Percentiles rank a stretch among this genome's conserved stretches.
Evolutionary conservation across 2,113 vertebrate species (phyloP).

Genomic region (Halichoeres trimaculatus): DNA sequence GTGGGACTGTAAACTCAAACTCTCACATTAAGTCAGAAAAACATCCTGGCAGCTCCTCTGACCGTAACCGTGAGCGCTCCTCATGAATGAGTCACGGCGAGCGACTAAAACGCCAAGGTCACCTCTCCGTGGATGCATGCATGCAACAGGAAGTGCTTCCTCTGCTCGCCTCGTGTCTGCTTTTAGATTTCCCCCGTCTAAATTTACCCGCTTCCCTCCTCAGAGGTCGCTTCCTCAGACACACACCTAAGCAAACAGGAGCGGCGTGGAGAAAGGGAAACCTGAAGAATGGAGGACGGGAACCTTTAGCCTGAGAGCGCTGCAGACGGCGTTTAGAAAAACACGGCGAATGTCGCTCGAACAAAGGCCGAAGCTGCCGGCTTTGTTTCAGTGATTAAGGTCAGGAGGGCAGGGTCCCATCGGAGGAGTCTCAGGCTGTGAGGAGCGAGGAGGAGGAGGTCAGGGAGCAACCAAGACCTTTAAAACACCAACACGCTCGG

Average conservation of each 20-base stretch:
- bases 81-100: conserved; percentile 31
- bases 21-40: conserved; percentile 5
- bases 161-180: conserved; percentile 50
- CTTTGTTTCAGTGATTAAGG: conserved; percentile 6
- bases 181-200: conserved; percentile 76
- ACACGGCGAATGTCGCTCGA: background rate
- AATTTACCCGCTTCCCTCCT: conserved; percentile 74
- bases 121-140: background rate
- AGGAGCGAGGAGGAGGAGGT: background rate
- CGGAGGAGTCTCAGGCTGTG: background rate
- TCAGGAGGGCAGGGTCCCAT: background rate
- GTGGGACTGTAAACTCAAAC: background rate
- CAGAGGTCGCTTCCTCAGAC: conserved; percentile 70
- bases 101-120: conserved; percentile 17
- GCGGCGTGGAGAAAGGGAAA: conserved; percentile 45
- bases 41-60: conserved; percentile 42
- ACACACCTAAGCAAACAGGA: conserved; percentile 70
- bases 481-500: too few relatives aligned
- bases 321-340: conserved; percentile 26
- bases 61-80: background rate
- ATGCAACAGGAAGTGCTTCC: conserved; percentile 57
- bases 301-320: background rate
- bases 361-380: conserved; percentile 27
- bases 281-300: conserved; percentile 36
- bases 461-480: background rate